These are phyloP conservation scores for Nannoperca obscura DNA, from an alignment of 2,797 vertebrate species.

Conservation along the genomic window DNA sequence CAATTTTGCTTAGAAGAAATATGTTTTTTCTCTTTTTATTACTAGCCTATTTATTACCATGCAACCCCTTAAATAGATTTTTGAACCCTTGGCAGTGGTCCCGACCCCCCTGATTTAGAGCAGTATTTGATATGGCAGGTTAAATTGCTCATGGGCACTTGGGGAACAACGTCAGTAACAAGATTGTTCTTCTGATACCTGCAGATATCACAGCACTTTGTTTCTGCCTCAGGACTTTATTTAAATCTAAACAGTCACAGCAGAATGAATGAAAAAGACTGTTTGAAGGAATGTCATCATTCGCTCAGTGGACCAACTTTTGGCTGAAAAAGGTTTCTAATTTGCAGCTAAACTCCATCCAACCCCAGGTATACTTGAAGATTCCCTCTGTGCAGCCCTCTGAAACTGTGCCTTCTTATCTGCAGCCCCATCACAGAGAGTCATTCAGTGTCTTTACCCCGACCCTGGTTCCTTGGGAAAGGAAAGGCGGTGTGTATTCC, in stretches of 20 bases:
- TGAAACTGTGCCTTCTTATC: constrained; percentile 59
- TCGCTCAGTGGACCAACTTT: constrained; percentile 31
- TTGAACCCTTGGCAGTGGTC: not conserved
- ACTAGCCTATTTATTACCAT: not conserved
- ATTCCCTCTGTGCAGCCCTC: constrained; percentile 18
- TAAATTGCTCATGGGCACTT: not conserved
- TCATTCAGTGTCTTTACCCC: constrained; percentile 21
- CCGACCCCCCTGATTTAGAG: not conserved
- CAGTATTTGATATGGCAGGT: not conserved
- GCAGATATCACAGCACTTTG: constrained; percentile 11
- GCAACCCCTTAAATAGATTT: not conserved
- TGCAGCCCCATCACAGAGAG: constrained; percentile 57
- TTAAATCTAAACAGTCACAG: constrained; percentile 58
- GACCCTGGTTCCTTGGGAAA: constrained; percentile 39
- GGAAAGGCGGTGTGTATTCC: constrained; percentile 33
- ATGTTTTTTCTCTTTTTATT: no score
- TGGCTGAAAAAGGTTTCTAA: constrained; percentile 43
- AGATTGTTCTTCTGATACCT: constrained; percentile 27
- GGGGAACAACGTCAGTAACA: not conserved
- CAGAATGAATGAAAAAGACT: constrained; percentile 45
- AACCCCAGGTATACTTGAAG: constrained; percentile 49
- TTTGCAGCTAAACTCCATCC: constrained; percentile 62
- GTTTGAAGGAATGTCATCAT: constrained; percentile 43
- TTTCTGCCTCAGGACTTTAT: constrained; percentile 33
- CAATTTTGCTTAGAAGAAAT: no score